A percentile compares a stretch with the other conserved stretches of the same genome.
Evolutionary conservation across 2,797 vertebrate genomes (phyloP).

Genomic region (Carduelis carduelis): DNA sequence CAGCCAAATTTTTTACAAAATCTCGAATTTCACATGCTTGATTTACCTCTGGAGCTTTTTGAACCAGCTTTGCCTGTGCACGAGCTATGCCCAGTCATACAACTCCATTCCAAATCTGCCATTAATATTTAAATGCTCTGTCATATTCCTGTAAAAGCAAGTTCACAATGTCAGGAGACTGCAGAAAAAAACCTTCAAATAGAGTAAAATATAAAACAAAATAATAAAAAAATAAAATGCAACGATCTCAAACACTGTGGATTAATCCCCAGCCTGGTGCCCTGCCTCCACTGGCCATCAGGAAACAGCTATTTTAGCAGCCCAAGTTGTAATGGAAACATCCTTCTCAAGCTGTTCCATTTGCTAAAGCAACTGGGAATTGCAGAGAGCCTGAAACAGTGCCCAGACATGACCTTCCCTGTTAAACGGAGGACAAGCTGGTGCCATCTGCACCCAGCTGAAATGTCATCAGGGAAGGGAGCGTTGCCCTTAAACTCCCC

Average conservation of each 20-base stretch:
- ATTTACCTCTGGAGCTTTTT: constrained; percentile 8
- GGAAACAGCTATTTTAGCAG: neutral
- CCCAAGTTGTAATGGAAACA: neutral
- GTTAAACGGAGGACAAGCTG: neutral
- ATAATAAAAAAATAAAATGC: neutral
- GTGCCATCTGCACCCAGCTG: neutral
- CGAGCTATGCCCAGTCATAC: neutral
- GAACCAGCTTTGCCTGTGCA: neutral
- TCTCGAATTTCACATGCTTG: neutral
- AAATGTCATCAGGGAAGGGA: neutral
- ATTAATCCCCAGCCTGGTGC: neutral
- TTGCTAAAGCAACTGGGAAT: neutral
- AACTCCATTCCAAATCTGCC: neutral
- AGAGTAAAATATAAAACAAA: neutral
- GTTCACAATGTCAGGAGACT: neutral
- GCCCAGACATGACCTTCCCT: neutral
- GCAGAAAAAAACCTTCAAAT: neutral
- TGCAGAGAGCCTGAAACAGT: neutral
- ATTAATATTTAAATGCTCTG: neutral
- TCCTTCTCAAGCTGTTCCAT: neutral
- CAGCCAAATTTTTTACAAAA: constrained; percentile 5
- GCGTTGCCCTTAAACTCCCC: rapidly evolving
- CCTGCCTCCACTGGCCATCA: neutral
- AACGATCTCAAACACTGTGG: neutral
- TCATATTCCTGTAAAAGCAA: neutral